Base-by-base conservation (phyloP, 1,140 invertebrate genomes). In the Adelges cooleyi region DNA sequence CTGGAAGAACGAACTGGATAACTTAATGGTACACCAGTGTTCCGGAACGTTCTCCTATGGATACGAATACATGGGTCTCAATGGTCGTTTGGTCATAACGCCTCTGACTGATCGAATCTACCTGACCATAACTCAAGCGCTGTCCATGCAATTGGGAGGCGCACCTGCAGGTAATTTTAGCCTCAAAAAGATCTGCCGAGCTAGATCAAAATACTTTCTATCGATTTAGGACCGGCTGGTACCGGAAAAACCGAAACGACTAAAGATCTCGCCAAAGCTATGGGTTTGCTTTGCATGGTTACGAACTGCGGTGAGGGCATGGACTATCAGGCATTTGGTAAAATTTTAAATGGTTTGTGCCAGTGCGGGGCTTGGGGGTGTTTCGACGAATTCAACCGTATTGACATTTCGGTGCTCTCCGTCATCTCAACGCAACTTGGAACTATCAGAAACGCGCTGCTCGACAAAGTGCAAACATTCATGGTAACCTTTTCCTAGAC, bases 41-140 rank as follows among this genome's bases (percentile, higher is more conserved):
- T 89, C 87, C 3, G 51, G 49, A 15, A 74, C 77, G 23, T 94
- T 95, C 73, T 85, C 91, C 65, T 95, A 93, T 72, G 91, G 91
- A 15, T 95, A 93, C 71, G 92, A 95, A 73, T 95, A 94, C 71
- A 93, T 94, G 90, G 92, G 92, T 0, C 76, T 94, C 1, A 93
- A 92, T 75, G 90, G 88, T 2, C 80, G 90, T 66, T 77, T 95
- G 44, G 90, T 95, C 2, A 89, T 95, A 17, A 95, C 92, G 1
- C 90, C 92, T 4, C 75, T 95, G 3, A 95, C 92, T 2, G 92
- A 95, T 74, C 79, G 91, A 67, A 92, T 94, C 69, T 94, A 93
- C 74, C 77, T 95, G 6, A 93, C 91, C 0, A 86, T 95, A 11
- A 95, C 92, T 0, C 91, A 93, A 75, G 90, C 90, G 0, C 76